These are phyloP conservation scores for Agrotis exclamationis DNA, from an alignment of 2,888 invertebrate genomes.

Conservation along the genomic window DNA sequence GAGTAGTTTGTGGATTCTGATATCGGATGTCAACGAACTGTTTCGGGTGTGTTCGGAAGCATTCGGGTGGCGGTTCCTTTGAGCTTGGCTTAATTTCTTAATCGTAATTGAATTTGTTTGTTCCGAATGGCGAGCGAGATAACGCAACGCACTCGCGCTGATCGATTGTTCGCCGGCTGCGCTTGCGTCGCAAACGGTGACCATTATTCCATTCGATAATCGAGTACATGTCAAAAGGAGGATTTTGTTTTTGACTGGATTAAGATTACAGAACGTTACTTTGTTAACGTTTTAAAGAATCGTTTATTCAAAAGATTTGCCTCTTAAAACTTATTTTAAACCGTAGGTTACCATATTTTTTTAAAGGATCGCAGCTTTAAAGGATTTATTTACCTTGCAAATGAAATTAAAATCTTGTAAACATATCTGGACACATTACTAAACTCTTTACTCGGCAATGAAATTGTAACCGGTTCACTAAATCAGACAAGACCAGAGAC, in stretches of 20 bases:
- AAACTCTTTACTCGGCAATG: no score
- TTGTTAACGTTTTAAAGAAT: not conserved
- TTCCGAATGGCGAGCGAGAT: constrained; percentile 80
- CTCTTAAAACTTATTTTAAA: no score
- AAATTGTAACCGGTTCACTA: no score
- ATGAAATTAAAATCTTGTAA: no score
- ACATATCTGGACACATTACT: no score
- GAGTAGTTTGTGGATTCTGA: constrained; percentile 72
- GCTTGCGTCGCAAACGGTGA: constrained; percentile 50
- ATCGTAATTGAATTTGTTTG: constrained; percentile 91
- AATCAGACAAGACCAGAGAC: no score
- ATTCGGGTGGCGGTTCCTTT: constrained; percentile 82
- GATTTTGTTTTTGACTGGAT: not conserved
- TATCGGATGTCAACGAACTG: constrained; percentile 80
- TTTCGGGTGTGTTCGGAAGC: constrained; percentile 78
- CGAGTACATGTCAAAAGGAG: constrained; percentile 19
- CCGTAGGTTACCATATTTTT: no score
- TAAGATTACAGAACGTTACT: not conserved
- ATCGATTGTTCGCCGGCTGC: constrained; percentile 77
- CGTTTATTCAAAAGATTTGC: no score
- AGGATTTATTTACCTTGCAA: no score
- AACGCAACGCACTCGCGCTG: constrained; percentile 78
- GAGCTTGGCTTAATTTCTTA: constrained; percentile 87
- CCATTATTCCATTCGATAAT: constrained; percentile 58
- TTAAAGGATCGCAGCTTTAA: no score